Percentiles rank a stretch among this genome's conserved stretches.
These are phyloP conservation scores for Pangasius djambal DNA, from an alignment of 2,797 vertebrate genomes.

Conservation along the genomic window DNA sequence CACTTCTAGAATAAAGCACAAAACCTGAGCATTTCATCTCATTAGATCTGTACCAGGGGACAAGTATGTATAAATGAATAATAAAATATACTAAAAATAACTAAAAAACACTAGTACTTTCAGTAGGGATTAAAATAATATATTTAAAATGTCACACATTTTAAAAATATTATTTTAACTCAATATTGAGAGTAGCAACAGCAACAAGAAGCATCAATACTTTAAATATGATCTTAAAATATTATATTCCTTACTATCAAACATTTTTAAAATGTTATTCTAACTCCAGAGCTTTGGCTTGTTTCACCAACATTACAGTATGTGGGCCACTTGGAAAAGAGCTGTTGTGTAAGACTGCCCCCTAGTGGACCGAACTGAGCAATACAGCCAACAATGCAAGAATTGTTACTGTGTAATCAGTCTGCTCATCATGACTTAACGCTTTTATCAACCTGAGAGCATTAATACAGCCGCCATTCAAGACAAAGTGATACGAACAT, in stretches of 20 bases:
- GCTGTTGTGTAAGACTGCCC: neutral
- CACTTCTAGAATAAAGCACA: neutral
- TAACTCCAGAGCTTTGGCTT: neutral
- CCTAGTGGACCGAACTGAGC: slow-evolving; percentile 13
- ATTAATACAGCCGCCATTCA: slow-evolving; percentile 1
- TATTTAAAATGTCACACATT: neutral
- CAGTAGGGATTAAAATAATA: neutral
- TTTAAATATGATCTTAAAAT: neutral
- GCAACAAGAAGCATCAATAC: neutral
- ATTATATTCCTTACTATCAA: neutral
- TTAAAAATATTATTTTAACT: neutral
- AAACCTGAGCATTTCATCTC: neutral
- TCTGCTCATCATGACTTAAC: neutral
- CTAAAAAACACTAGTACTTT: neutral
- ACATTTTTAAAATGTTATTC: neutral
- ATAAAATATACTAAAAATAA: neutral
- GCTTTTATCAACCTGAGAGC: neutral
- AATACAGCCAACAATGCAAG: slow-evolving; percentile 1
- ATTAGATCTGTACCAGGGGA: neutral
- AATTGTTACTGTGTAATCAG: neutral
- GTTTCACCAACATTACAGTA: neutral
- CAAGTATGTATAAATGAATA: neutral
- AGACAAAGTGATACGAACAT: slow-evolving; percentile 10
- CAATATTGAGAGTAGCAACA: neutral
- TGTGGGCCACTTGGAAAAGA: neutral